These are phyloP conservation scores for Tyrophagus putrescentiae DNA, from an alignment of 1,140 invertebrate genomes.

Conservation along the genomic window DNA sequence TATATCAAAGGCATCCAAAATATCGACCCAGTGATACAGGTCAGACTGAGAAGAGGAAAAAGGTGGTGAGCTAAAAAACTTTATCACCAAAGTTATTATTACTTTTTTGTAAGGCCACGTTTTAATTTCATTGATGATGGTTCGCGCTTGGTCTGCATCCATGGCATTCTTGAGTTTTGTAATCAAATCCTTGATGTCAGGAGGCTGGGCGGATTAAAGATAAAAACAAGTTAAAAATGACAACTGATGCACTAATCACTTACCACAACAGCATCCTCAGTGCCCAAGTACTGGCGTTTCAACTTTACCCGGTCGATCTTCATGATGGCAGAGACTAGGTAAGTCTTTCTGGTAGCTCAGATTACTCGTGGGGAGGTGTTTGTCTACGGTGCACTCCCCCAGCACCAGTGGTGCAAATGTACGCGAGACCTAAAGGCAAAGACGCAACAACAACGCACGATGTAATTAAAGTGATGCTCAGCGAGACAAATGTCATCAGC, in stretches of 20 bases:
- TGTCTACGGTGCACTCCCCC: too few species aligned
- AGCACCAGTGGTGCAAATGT: too few species aligned
- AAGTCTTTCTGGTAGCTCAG: too few species aligned
- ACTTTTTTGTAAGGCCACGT: neutral
- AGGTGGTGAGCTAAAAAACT: neutral
- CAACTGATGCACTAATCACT: neutral
- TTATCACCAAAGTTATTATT: neutral
- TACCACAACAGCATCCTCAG: constrained; percentile 2
- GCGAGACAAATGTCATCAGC: too few species aligned
- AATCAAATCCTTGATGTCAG: neutral
- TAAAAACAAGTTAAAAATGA: neutral
- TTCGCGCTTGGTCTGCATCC: neutral
- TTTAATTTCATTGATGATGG: neutral
- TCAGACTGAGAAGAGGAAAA: constrained; percentile 1
- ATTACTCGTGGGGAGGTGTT: too few species aligned
- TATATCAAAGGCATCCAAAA: neutral
- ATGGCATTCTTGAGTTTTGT: neutral
- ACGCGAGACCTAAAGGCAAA: too few species aligned
- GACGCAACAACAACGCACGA: too few species aligned
- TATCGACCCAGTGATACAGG: constrained; percentile 3
- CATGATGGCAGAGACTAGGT: neutral
- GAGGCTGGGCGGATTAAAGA: neutral
- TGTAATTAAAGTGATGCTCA: too few species aligned
- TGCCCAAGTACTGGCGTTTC: neutral
- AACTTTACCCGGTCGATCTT: neutral